These are phyloP conservation scores for Poecile montanus DNA, from an alignment of 2,797 vertebrate genomes.

Conservation along the genomic window DNA sequence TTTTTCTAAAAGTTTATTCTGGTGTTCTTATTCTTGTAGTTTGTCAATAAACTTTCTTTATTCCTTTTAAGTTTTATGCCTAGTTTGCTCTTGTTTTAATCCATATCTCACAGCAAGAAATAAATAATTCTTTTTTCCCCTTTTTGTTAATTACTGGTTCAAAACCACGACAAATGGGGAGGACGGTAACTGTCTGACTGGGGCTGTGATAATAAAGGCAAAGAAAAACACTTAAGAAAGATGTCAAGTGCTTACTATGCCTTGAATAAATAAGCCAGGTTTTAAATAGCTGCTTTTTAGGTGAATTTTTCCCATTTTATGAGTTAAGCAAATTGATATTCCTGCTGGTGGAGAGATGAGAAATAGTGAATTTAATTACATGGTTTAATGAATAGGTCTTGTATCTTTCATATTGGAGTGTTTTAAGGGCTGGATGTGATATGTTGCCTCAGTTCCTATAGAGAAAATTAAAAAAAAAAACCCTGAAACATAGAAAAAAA, in stretches of 20 bases:
- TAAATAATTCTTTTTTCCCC: too few relatives aligned
- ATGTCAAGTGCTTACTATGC: not conserved
- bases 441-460: not conserved
- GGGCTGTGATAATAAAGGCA: not conserved
- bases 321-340: conserved; percentile 10
- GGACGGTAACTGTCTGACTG: not conserved
- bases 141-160: too few relatives aligned
- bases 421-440: not conserved
- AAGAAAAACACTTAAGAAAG: not conserved
- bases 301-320: conserved; percentile 6
- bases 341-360: not conserved
- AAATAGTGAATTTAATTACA: conserved; percentile 22
- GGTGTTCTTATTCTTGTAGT: too few relatives aligned
- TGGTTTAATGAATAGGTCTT: not conserved
- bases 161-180: too few relatives aligned
- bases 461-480: not conserved
- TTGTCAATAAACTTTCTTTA: too few relatives aligned
- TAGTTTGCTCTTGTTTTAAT: too few relatives aligned
- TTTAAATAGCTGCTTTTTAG: conserved; percentile 33
- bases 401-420: not conserved
- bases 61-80: too few relatives aligned
- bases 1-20: too few relatives aligned
- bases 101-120: too few relatives aligned
- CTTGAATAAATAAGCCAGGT: not conserved
- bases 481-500: not conserved